phyloP scores from a whole-genome alignment of 2,888 invertebrate genomes.

The Aethes cnicana region DNA sequence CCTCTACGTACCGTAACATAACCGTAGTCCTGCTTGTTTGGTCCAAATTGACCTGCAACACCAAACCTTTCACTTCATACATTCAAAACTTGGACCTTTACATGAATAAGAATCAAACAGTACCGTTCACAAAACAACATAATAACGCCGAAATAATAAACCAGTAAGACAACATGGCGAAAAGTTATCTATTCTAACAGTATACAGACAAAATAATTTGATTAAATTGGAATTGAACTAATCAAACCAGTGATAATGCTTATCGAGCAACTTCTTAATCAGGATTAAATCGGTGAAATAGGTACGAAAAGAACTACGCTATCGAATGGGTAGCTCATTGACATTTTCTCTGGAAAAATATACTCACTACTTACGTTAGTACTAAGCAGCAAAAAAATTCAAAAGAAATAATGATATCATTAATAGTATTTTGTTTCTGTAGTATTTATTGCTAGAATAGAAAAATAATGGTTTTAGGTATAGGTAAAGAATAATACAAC shows the following conservation, averaged over 20 bases:
- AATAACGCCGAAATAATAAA: conserved; percentile 15
- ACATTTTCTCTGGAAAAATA: too few relatives aligned
- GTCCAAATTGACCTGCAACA: conserved; percentile 74
- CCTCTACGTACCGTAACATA: conserved; percentile 87
- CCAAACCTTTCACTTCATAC: neutral
- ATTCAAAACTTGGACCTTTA: too few relatives aligned
- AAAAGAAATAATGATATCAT: too few relatives aligned
- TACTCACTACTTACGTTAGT: too few relatives aligned
- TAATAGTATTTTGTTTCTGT: too few relatives aligned
- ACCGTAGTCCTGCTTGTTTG: conserved; percentile 87
- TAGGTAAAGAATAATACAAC: too few relatives aligned
- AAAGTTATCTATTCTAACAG: neutral
- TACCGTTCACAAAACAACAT: conserved; percentile 24
- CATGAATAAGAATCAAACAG: too few relatives aligned
- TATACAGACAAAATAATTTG: neutral
- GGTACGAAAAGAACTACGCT: neutral
- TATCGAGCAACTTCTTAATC: conserved; percentile 12
- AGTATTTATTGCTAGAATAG: too few relatives aligned
- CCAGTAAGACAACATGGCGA: conserved; percentile 13
- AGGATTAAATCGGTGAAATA: conserved; percentile 6
- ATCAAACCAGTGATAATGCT: conserved; percentile 16
- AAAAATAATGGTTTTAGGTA: too few relatives aligned
- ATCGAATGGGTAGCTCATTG: too few relatives aligned
- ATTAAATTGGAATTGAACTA: conserved; percentile 1
- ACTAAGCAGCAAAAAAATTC: too few relatives aligned